Percentiles rank a stretch among this genome's conserved stretches.
These are phyloP conservation scores for Drosophila lini DNA, from an alignment of 1,140 invertebrate genomes.

Conservation along the genomic window DNA sequence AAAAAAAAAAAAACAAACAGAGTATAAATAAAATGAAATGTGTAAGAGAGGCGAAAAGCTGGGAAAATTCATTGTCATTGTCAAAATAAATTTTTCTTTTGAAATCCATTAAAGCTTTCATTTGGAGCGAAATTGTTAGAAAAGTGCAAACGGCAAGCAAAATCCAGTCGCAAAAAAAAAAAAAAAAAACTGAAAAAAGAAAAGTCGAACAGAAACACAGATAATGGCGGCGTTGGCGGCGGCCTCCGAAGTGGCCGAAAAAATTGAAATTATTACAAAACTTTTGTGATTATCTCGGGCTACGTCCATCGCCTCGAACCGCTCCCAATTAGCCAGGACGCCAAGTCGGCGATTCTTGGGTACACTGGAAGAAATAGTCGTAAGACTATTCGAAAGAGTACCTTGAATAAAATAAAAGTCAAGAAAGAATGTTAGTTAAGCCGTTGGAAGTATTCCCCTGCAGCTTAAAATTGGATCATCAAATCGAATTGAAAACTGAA, in stretches of 20 bases:
- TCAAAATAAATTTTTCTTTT: conserved; percentile 76
- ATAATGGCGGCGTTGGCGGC: conserved; percentile 24
- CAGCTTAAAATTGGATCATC: too few relatives aligned
- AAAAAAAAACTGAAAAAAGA: not conserved
- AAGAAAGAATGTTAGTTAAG: not conserved
- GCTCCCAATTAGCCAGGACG: conserved; percentile 28
- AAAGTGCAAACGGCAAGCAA: conserved; percentile 65
- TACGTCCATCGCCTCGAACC: conserved; percentile 2
- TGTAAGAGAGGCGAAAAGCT: conserved; percentile 30
- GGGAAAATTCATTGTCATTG: conserved; percentile 73
- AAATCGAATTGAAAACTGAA: too few relatives aligned
- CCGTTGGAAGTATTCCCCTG: too few relatives aligned
- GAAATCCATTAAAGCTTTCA: conserved; percentile 75
- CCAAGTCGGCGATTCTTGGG: conserved; percentile 32
- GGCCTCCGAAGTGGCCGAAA: conserved; percentile 41
- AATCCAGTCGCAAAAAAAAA: conserved; percentile 25
- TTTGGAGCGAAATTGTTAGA: conserved; percentile 66
- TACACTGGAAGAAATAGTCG: not conserved
- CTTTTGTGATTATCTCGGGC: conserved; percentile 69
- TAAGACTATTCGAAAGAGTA: not conserved
- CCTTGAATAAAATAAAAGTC: not conserved
- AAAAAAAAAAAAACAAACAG: conserved; percentile 1
- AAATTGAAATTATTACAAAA: conserved; percentile 74
- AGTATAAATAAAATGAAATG: conserved; percentile 63
- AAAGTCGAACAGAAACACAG: conserved; percentile 18